Evolutionary conservation across 2,888 invertebrate species (phyloP), one percentile per base, ranked within the genome.

Genomic region (Electrophaes corylata): DNA sequence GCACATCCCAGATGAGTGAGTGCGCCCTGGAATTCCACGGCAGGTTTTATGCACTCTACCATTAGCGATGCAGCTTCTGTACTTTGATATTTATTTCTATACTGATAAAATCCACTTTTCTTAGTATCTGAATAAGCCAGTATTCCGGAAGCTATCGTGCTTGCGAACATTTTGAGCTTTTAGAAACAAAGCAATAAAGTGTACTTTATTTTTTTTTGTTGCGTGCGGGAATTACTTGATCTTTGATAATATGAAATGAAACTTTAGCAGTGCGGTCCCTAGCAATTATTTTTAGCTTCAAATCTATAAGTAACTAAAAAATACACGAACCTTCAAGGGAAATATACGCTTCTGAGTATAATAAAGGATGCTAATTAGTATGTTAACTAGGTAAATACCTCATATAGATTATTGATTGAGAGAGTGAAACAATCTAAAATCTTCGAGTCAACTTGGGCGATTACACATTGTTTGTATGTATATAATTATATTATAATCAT

Each of bases 121-220:
- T 41, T 31, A 35, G 55, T 18, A 31, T 23, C 12, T 52, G 35
- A 56, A 64, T 59, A 58, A 57, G 48, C 58, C 31, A 16, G 54
- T 61, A 64, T 63, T 68, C 76, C 77, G 81, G 83, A 83, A 81
- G 78, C 75, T 69, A 63, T 70, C 67, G 73, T 77, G 79, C 75
- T 57, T 60, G 60, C 60, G 73, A 81, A 80, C 75, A 75, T 72
- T 29, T 65, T 65, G 68, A 75, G 78, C 75, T 75, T 74, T 76
- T 69, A 75, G 75, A 75, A 69, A 68, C 66, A 58, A 57, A 58
- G 63, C 50, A 58, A 57, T 5, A 53, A n/a, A n/a, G n/a, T 46
- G 59, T 57, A 50, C 48, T n/a, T n/a, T n/a, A 50, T 11, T 23
- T 60, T 64, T 63, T 67, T 65, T 64, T 56, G 57, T 67, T 56